Percentiles rank a stretch among this genome's conserved stretches.
Evolutionary conservation across 1,140 invertebrate genomes (phyloP).

Genomic region (Drosophila repletoides): DNA sequence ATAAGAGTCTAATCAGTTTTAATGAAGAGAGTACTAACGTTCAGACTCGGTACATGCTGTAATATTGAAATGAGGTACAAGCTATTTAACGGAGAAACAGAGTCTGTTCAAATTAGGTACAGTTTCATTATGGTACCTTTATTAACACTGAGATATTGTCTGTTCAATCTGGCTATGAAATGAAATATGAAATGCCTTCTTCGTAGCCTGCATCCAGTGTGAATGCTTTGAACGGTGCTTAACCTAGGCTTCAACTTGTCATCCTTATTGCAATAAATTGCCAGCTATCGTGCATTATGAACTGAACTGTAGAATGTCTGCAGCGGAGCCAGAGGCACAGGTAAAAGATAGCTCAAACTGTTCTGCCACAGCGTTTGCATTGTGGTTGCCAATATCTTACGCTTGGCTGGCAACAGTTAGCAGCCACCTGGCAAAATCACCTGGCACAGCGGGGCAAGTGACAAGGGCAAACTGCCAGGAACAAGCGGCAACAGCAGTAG

Average conservation of each 20-base stretch:
- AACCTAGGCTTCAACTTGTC: constrained; percentile 30
- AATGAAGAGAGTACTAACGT: too few relatives aligned
- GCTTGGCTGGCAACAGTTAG: constrained; percentile 26
- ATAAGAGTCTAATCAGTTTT: too few relatives aligned
- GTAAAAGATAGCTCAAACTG: not conserved
- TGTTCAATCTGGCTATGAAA: too few relatives aligned
- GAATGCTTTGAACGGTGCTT: constrained; percentile 19
- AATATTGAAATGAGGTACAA: too few relatives aligned
- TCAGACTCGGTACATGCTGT: too few relatives aligned
- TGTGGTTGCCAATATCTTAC: constrained; percentile 51
- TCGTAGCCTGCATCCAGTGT: not conserved
- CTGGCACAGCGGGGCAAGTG: constrained; percentile 5
- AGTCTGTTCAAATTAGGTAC: too few relatives aligned
- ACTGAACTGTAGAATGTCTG: constrained; percentile 13
- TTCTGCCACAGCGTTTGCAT: constrained; percentile 24
- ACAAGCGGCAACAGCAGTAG: not conserved
- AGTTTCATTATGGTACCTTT: too few relatives aligned
- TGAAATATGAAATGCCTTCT: not conserved
- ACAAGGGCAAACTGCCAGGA: constrained; percentile 15
- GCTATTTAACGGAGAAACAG: too few relatives aligned
- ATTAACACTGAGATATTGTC: too few relatives aligned
- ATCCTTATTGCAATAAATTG: constrained; percentile 35
- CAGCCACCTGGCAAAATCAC: constrained; percentile 4
- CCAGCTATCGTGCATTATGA: constrained; percentile 42
- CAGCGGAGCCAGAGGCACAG: not conserved